Evolutionary conservation across 30 jellyfish, hydroid and myxozoan genomes (phyloP).

Genomic region (Turritopsis dohrnii): DNA sequence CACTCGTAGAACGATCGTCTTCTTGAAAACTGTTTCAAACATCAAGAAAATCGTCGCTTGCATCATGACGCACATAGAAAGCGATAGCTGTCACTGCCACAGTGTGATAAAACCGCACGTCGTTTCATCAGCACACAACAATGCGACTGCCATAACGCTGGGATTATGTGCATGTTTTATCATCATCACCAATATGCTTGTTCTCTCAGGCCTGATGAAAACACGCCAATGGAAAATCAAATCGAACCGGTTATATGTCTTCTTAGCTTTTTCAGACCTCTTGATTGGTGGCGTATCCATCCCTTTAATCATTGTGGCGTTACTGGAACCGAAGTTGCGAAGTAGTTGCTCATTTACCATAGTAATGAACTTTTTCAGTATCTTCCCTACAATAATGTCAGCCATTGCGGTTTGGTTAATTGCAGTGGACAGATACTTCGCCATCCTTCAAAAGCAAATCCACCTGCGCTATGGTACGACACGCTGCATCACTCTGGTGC

Average conservation of each 20-base stretch:
- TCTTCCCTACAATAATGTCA: conserved; percentile 1
- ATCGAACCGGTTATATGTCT: not conserved
- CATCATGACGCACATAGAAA: not conserved
- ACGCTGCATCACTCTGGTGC: not conserved
- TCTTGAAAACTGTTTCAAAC: too few relatives aligned
- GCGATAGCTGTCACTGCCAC: not conserved
- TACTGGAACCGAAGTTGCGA: not conserved
- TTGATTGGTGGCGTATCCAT: conserved; percentile 1
- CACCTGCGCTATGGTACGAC: conserved; percentile 6
- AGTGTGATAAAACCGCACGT: not conserved
- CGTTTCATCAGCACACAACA: not conserved
- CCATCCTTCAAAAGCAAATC: not conserved
- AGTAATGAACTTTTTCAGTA: conserved; percentile 9
- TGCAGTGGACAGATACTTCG: conserved; percentile 12
- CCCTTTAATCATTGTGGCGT: not conserved
- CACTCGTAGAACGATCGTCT: too few relatives aligned
- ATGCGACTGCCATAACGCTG: not conserved
- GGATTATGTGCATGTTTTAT: not conserved
- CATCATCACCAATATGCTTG: not conserved
- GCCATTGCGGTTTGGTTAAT: not conserved
- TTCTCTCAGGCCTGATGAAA: not conserved
- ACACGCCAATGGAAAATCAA: conserved; percentile 9
- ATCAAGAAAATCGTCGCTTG: too few relatives aligned
- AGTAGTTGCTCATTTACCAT: not conserved
- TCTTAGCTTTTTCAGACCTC: not conserved